A percentile compares a stretch with the other conserved stretches of the same genome.
These are phyloP conservation scores for Ceratitis capitata DNA, from an alignment of 1,140 invertebrate species.

Conservation along the genomic window DNA sequence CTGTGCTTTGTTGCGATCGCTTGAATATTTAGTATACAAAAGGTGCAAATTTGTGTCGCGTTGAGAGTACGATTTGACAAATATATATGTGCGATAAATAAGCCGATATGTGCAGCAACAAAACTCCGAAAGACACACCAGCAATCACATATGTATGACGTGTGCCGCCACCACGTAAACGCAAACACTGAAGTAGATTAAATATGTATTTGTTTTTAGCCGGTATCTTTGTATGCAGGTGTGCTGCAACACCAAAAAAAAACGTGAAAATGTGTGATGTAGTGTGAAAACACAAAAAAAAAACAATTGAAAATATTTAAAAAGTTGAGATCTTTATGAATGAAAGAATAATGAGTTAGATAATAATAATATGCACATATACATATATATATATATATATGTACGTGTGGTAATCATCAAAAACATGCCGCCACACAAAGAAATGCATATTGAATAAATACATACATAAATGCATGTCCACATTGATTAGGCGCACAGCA, in stretches of 20 bases:
- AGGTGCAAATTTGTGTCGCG: background rate
- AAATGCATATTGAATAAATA: background rate
- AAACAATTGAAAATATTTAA: background rate
- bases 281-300: background rate
- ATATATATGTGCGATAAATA: background rate
- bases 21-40: background rate
- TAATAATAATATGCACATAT: background rate
- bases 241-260: too few relatives aligned
- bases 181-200: background rate
- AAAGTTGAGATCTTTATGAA: background rate
- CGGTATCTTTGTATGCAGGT: background rate
- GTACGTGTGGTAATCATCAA: too few relatives aligned
- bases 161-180: background rate
- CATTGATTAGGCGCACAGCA: constrained; percentile 16
- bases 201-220: background rate
- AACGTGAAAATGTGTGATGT: background rate
- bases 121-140: background rate
- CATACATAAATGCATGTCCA: background rate
- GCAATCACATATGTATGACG: too few relatives aligned
- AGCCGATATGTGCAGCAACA: background rate
- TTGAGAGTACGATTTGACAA: background rate
- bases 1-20: background rate
- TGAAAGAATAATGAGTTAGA: background rate
- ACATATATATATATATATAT: background rate
- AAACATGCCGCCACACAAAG: too few relatives aligned